A percentile compares a stretch with the other conserved stretches of the same genome.
phyloP scores from a whole-genome alignment of 2,888 invertebrate genomes.

The Cyclophora albipunctata region DNA sequence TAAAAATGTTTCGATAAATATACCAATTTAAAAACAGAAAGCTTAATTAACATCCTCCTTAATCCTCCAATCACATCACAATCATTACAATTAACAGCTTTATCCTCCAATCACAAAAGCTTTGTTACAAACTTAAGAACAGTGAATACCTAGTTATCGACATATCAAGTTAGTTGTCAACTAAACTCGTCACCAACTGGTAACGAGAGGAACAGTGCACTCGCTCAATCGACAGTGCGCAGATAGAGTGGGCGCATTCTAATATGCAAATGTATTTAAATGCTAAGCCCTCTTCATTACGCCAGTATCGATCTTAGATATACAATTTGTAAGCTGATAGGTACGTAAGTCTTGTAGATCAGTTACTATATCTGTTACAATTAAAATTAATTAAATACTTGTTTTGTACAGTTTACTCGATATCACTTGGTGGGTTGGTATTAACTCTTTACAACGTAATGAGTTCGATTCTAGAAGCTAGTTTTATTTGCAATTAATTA shows the following conservation, averaged over 20 bases:
- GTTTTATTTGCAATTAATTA: too few relatives aligned
- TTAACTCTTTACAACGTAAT: too few relatives aligned
- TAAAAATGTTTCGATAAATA: too few relatives aligned
- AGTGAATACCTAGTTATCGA: slow-evolving; percentile 8
- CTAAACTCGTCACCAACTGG: slow-evolving; percentile 20
- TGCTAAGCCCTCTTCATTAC: slow-evolving; percentile 75
- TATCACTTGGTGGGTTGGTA: too few relatives aligned
- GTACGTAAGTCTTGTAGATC: slow-evolving; percentile 59
- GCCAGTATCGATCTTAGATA: slow-evolving; percentile 73
- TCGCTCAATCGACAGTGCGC: slow-evolving; percentile 21
- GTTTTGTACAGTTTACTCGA: too few relatives aligned
- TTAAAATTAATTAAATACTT: too few relatives aligned
- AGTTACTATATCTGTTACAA: slow-evolving; percentile 33
- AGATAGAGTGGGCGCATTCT: slow-evolving; percentile 63
- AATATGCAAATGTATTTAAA: slow-evolving; percentile 76
- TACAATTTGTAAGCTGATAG: slow-evolving; percentile 73
- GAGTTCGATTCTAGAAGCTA: too few relatives aligned
- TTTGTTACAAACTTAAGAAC: neutral
- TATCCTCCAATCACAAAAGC: neutral
- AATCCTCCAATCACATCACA: too few relatives aligned
- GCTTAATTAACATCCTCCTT: too few relatives aligned
- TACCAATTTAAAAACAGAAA: too few relatives aligned
- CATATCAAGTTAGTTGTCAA: slow-evolving; percentile 20
- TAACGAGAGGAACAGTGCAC: slow-evolving; percentile 16
- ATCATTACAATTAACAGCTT: too few relatives aligned